Base-by-base conservation (phyloP, 2,113 vertebrate genomes). In the Apteryx mantelli region DNA sequence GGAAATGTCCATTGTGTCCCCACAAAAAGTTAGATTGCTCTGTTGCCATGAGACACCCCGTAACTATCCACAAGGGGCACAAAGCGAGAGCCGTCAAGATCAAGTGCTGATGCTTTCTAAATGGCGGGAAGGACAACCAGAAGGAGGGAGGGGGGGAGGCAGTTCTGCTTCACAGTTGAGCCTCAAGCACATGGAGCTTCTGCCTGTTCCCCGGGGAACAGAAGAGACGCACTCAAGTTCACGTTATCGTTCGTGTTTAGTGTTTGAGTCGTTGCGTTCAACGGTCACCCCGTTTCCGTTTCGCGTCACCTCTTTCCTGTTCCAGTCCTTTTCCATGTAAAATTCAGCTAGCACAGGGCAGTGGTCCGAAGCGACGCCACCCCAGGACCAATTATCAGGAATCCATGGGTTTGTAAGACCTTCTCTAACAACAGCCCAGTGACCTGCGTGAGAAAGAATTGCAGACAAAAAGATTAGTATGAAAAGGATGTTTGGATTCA, bases 351-450 rank as follows among this genome's bases (percentile, higher is more conserved):
- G 97, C 75, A 99, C 98, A 0, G 99, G 99, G 88, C 99, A 99
- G 90, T 99, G 99, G 13, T 99, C 98, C 0, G 99, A 99, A 3
- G 99, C 99, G 70, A 99, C 99, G 0, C 99, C 99, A 0, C 99
- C 99, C 99, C 99, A 99, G 2, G 99, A 99, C 99, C 99, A 99
- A 98, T 99, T 99, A 42, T 99, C 99, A 0, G 99, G 99, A 96
- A 99, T 99, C 99, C 99, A 99, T 1, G 99, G 99, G 94, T 99
- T 99, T 3, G 99, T 99, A 70, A 99, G 98, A 18, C 99, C 99
- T 96, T 99, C 99, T 68, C 99, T 97, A 91, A 99, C 98, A 1
- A 99, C 99, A 15, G 97, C 94, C 96, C 98, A 99, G 92, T 99
- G 98, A 87, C 99, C 99, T 99, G 98, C 26, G 38, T 2, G 78